Evolutionary conservation across 2,888 invertebrate genomes (phyloP).

Genomic region (Erebia ligea): DNA sequence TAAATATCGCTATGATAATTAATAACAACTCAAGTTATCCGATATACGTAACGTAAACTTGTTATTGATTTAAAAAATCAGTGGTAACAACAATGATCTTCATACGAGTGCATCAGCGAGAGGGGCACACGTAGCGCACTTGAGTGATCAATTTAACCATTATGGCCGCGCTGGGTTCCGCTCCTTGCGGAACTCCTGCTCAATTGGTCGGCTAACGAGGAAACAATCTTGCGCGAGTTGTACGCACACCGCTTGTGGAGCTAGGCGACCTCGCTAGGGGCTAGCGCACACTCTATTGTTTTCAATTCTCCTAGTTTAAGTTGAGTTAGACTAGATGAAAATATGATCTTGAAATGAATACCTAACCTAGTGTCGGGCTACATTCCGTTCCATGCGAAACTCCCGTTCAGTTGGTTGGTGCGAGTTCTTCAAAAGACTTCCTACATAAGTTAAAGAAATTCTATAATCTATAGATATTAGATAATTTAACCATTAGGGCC

Average conservation of each 20-base stretch:
- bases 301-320: not conserved
- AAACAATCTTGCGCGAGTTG: constrained; percentile 82
- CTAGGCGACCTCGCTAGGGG: constrained; percentile 69
- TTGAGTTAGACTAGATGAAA: too few relatives aligned
- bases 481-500: constrained; percentile 66
- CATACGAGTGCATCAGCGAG: constrained; percentile 28
- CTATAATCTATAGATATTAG: constrained; percentile 42
- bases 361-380: constrained; percentile 48
- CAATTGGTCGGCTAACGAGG: constrained; percentile 80
- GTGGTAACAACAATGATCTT: constrained; percentile 32
- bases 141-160: constrained; percentile 67
- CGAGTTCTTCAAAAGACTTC: too few relatives aligned
- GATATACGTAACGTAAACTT: not conserved
- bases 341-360: too few relatives aligned
- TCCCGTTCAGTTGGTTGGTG: constrained; percentile 71
- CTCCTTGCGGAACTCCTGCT: constrained; percentile 72
- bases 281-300: constrained; percentile 42
- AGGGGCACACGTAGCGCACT: constrained; percentile 50
- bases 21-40: too few relatives aligned
- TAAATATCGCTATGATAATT: too few relatives aligned
- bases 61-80: constrained; percentile 5
- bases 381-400: constrained; percentile 76
- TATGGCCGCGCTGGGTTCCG: constrained; percentile 62
- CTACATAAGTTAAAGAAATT: too few relatives aligned
- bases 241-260: constrained; percentile 66